These are phyloP conservation scores for Archips xylosteana DNA, from an alignment of 2,888 invertebrate species.

Conservation along the genomic window DNA sequence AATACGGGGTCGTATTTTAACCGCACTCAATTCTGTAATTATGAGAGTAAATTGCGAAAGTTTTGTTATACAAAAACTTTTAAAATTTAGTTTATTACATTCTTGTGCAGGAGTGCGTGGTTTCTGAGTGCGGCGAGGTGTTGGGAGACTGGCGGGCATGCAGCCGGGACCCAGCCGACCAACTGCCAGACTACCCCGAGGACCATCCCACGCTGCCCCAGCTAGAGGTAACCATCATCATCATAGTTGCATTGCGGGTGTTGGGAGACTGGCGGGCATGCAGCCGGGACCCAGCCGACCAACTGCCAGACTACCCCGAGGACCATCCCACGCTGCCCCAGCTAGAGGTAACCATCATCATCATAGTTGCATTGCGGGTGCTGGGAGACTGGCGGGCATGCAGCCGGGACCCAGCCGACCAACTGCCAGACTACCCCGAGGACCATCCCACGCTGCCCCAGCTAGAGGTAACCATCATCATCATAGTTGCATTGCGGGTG, in stretches of 20 bases:
- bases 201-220: slow-evolving; percentile 78
- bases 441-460: slow-evolving; percentile 78
- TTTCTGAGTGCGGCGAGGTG: slow-evolving; percentile 91
- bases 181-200: slow-evolving; percentile 91
- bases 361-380: slow-evolving; percentile 58
- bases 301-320: slow-evolving; percentile 91
- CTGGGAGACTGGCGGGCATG: slow-evolving; percentile 88
- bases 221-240: slow-evolving; percentile 50
- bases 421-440: slow-evolving; percentile 91
- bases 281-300: slow-evolving; percentile 89
- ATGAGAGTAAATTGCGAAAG: too few relatives aligned
- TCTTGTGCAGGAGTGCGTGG: slow-evolving; percentile 85
- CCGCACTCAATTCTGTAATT: too few relatives aligned
- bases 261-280: slow-evolving; percentile 88
- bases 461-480: slow-evolving; percentile 50
- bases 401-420: slow-evolving; percentile 89
- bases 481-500: slow-evolving; percentile 58
- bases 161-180: slow-evolving; percentile 89
- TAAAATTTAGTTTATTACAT: too few relatives aligned
- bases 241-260: slow-evolving; percentile 55
- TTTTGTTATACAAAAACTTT: too few relatives aligned
- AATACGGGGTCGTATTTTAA: too few relatives aligned
- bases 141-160: slow-evolving; percentile 88
- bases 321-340: slow-evolving; percentile 78
- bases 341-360: slow-evolving; percentile 50